Conservation (phyloP, 2,797 vertebrate species). For the Melanotaenia maccullochi region DNA sequence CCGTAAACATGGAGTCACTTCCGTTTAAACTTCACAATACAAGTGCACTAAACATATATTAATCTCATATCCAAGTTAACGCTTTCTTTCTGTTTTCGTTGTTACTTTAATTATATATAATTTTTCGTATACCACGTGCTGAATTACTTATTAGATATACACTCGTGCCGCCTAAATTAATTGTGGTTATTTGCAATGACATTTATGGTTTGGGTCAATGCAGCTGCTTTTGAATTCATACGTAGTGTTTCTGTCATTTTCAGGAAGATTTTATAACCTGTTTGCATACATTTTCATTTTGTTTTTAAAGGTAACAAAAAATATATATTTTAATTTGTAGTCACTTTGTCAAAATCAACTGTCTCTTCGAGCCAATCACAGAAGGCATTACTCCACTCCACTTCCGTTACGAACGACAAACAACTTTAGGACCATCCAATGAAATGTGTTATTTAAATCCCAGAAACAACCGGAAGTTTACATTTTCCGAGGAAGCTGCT, state of each 20-base stretch:
- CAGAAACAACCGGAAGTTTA: conserved; percentile 63
- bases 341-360: background rate
- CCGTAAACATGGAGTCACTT: conserved; percentile 70
- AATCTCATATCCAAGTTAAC: too few species aligned
- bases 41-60: background rate
- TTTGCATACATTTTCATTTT: conserved; percentile 2
- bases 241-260: too few species aligned
- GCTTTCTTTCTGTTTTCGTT: too few species aligned
- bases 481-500: conserved; percentile 5
- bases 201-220: too few species aligned
- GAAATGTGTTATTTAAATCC: background rate
- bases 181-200: too few species aligned
- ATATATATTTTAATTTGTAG: conserved; percentile 8
- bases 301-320: background rate
- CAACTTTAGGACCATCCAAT: conserved; percentile 45
- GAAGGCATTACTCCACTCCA: background rate
- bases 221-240: too few species aligned
- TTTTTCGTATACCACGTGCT: too few species aligned
- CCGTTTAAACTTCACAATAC: conserved; percentile 64
- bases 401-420: conserved; percentile 7
- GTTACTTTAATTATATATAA: too few species aligned
- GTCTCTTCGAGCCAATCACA: conserved; percentile 26
- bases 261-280: too few species aligned
- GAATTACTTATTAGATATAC: too few species aligned
- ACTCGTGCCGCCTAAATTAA: too few species aligned